Base-by-base conservation (phyloP, 2,888 invertebrate species). In the Gisinianus flammeolus region DNA sequence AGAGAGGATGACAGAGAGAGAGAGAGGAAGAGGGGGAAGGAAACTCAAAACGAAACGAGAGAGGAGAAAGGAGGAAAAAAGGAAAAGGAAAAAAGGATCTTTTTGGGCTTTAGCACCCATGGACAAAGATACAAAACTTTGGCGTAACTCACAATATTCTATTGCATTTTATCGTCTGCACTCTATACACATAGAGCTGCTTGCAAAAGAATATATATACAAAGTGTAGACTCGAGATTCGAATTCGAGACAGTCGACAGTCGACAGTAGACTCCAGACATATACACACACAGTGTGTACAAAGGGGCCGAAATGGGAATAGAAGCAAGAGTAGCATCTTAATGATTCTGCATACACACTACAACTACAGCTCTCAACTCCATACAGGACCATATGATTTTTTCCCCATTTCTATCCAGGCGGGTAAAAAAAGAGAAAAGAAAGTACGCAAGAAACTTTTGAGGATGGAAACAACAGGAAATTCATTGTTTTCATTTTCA, bases 401-500 rank as follows among this genome's bases (percentile, higher is more conserved):
- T 44, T 19, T 44, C 44, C 44, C 8, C 44, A 44, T 44, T 19
- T 44, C 44, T 19, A 44, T 19, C 44, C n/a, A n/a, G n/a, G 12
- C 12, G 62, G 24, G n/a, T n/a, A n/a, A n/a, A n/a, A 28, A 28
- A 28, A 0, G 24, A 28, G 26, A 62, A 35, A 66, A 66, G 19
- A 66, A 28, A n/a, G 66, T 19, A 66, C 10, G 28, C 19, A 67
- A 33, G 62, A 62, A 62, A 22, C 62, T 62, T 62, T 62, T 2
- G 26, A 62, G 26, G n/a, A n/a, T n/a, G n/a, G n/a, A n/a, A n/a
- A n/a, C n/a, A 62, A 12, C 22, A n/a, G 62, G 62, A 44, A 62
- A 26, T 62, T 62, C 62, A 62, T 62, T 62, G 62, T 62, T 62
- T 66, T 67, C 67, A 67, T 62, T 62, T 66, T 67, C 67, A 67